A percentile compares a stretch with the other conserved stretches of the same genome.
Evolutionary conservation across 2,888 invertebrate species (phyloP).

Genomic region (Quadroppia sp.): DNA sequence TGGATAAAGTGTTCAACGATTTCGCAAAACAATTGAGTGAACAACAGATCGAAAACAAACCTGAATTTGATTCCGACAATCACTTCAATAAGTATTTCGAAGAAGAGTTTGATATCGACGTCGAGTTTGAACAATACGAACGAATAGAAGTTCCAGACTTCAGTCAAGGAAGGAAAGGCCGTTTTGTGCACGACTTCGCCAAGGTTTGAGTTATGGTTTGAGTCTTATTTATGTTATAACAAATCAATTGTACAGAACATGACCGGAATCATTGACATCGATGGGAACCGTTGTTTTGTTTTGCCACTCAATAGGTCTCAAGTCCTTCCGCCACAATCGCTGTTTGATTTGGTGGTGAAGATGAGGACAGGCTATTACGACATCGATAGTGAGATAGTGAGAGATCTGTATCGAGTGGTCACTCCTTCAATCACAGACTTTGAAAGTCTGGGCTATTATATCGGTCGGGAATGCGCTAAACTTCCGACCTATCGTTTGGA

Average conservation of each 20-base stretch:
- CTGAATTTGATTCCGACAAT: background rate
- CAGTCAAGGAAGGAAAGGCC: constrained; percentile 71
- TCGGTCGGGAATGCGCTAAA: constrained; percentile 65
- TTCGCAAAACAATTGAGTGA: constrained; percentile 35
- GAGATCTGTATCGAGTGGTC: constrained; percentile 70
- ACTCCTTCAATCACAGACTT: constrained; percentile 65
- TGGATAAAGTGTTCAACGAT: constrained; percentile 31
- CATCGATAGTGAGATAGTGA: constrained; percentile 72
- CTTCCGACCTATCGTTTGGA: constrained; percentile 70
- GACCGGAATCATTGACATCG: constrained; percentile 72
- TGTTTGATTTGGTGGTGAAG: constrained; percentile 72
- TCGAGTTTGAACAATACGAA: constrained; percentile 67
- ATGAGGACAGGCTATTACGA: constrained; percentile 69
- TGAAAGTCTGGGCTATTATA: constrained; percentile 64
- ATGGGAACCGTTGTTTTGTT: constrained; percentile 74
- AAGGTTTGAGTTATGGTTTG: constrained; percentile 56
- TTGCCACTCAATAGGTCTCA: constrained; percentile 76
- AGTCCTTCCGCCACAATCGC: constrained; percentile 72
- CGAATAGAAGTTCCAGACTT: constrained; percentile 82
- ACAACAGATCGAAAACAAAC: background rate
- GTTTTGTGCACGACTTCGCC: constrained; percentile 88
- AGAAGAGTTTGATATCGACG: constrained; percentile 75
- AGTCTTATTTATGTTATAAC: constrained; percentile 38
- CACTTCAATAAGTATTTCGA: constrained; percentile 59
- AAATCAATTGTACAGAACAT: constrained; percentile 58